Evolutionary conservation across 1,140 invertebrate species (phyloP), one percentile per base, ranked within the genome.

Genomic region (Hycleus cichorii): DNA sequence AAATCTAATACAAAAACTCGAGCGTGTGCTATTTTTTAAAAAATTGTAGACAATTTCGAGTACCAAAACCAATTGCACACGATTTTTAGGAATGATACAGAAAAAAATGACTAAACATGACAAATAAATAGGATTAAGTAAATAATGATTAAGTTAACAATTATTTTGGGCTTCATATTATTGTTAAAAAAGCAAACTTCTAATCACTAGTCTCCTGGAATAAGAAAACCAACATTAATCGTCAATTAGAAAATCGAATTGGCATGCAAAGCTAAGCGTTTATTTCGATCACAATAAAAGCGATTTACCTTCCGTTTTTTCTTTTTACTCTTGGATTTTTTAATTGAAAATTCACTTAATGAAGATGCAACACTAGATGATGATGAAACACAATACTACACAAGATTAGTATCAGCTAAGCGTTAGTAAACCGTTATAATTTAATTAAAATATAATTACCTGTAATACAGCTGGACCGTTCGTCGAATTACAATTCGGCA

Each of bases 241-340:
- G 4, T 24, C 39, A 18, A 24, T 43, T 4, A 24, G 18, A 18
- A 18, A 18, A 18, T 18, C 18, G 18, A 18, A 18, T 18, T 18
- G 18, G 7, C 32, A 32, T 32, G 32, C 32, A 32, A 4, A 32
- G 32, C 32, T 32, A 32, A 32, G 32, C 25, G 3, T 26, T 26
- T 45, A 18, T 5, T 18, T 18, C 42, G 4, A 10, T n/a, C 4
- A 10, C 9, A 48, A 48, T 48, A 4, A 4, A 48, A 25, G 12
- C 11, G 12, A 32, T 24, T 47, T 62, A 62, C 60, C 60, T 62
- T 62, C 49, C 53, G 58, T 49, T 51, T 57, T 62, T 57, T 57
- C 45, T 62, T 62, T 57, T 62, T 62, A 52, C 51, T 58, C 55
- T 62, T 62, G 46, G 47, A 48, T 51, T 62, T 62, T 62, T 62